phyloP scores from a whole-genome alignment of 92 coral and sea anemone species.

The Zoanthus sansibaricus region DNA sequence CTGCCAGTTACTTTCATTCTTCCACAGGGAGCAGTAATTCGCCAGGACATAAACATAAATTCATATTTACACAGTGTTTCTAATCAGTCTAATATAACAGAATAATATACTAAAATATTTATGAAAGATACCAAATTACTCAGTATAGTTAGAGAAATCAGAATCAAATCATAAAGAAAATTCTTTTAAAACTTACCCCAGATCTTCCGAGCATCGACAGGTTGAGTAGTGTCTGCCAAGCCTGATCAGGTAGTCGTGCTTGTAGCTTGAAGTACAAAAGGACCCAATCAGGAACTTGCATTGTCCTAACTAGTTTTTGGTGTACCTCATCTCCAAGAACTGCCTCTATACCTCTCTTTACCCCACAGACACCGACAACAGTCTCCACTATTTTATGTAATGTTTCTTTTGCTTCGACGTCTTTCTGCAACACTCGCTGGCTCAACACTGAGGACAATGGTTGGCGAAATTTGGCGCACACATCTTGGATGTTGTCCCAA shows the following conservation, averaged over 20 bases:
- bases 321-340: constrained; percentile 13
- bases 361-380: constrained; percentile 16
- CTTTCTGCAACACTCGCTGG: neutral
- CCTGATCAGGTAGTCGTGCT: constrained; percentile 9
- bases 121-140: too few relatives aligned
- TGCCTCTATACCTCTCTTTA: constrained; percentile 1
- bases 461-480: constrained; percentile 1
- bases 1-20: too few relatives aligned
- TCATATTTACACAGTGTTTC: too few relatives aligned
- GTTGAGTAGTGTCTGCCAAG: constrained; percentile 8
- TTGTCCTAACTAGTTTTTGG: neutral
- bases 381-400: neutral
- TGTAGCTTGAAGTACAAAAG: neutral
- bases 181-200: neutral
- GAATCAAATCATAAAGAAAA: too few relatives aligned
- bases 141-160: too few relatives aligned
- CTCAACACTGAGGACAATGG: constrained; percentile 3
- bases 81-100: too few relatives aligned
- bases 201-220: constrained; percentile 19
- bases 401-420: neutral
- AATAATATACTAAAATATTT: too few relatives aligned
- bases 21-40: too few relatives aligned
- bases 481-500: constrained; percentile 17
- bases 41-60: too few relatives aligned
- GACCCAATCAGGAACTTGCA: neutral